Evolutionary conservation across 2,113 vertebrate genomes (phyloP), one percentile per base, ranked within the genome.

Genomic region (Hippocampus zosterae): DNA sequence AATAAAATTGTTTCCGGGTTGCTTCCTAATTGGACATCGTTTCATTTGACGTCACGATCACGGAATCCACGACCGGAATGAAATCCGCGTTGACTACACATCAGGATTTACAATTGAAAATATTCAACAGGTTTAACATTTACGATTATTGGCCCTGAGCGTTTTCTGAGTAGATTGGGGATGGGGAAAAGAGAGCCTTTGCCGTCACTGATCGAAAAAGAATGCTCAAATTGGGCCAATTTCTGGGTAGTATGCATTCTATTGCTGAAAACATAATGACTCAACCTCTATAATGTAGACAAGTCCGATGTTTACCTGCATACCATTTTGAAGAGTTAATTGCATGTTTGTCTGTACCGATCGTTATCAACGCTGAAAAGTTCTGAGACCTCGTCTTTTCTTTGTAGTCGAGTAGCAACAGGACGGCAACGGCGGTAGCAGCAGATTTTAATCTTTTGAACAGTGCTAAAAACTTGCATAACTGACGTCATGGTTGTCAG

Each of bases 381-480:
- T 13, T 10, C 65, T 60, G 56, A 42, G 10, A 63, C 19, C 46
- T 52, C 18, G 29, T 11, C 12, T 50, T 27, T 3, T 33, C 7
- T 63, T 70, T 60, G 68, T 1, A 19, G 25, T 73, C 23, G 71
- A 50, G 25, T 50, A 65, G 27, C n/a, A 74, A 66, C 67, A 76
- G 8, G 69, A 67, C 65, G 37, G n/a, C 37, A 23, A 61, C 56
- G 41, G 15, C 40, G 40, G 15, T 37, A 37, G 33, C 42, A 65
- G 40, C n/a, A n/a, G n/a, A n/a, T n/a, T n/a, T 48, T 13, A 48
- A 48, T 48, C 12, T 48, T 18, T 48, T 18, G 16, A 18, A 1
- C 16, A 23, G n/a, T 12, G 50, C n/a, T 25, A 3, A 56, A 56
- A 27, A 57, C 1, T 57, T 57, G 56, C 56, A 57, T 3, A 57